These are phyloP conservation scores for Apostichopus japonicus DNA, from an alignment of 35 echinoderm and acorn worm genomes.

Conservation along the genomic window DNA sequence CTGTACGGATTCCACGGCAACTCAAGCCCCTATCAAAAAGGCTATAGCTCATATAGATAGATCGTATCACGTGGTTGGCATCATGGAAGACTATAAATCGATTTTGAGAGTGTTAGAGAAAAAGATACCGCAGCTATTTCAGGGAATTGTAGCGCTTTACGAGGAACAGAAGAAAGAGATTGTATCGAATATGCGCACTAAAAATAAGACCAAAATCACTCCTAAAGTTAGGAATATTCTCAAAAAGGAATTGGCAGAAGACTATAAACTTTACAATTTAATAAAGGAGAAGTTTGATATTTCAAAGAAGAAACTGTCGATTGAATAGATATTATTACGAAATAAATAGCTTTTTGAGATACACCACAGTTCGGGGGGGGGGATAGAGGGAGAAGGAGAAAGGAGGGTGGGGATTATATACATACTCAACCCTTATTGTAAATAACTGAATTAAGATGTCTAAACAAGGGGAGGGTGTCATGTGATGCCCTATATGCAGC, in stretches of 20 bases:
- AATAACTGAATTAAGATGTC: no score
- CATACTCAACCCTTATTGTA: no score
- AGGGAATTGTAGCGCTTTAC: background rate
- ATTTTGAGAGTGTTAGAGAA: constrained; percentile 3
- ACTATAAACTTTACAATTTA: constrained; percentile 34
- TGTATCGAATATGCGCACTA: background rate
- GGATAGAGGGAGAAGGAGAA: no score
- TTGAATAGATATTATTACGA: background rate
- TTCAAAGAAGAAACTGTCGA: background rate
- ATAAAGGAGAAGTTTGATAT: background rate
- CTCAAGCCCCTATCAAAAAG: background rate
- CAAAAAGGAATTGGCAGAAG: background rate
- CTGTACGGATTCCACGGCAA: background rate
- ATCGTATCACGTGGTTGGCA: constrained; percentile 4
- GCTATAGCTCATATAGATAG: constrained; percentile 1
- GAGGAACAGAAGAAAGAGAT: constrained; percentile 5
- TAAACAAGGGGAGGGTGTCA: no score
- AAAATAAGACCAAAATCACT: background rate
- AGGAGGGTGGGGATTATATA: no score
- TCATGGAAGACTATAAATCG: constrained; percentile 38
- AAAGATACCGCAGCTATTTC: constrained; percentile 14
- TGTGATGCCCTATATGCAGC: no score
- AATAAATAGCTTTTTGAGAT: no score
- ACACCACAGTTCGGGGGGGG: no score
- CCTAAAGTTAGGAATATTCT: constrained; percentile 7